Evolutionary conservation across 2,113 vertebrate species (phyloP).

Genomic region (Quiscalus mexicanus): DNA sequence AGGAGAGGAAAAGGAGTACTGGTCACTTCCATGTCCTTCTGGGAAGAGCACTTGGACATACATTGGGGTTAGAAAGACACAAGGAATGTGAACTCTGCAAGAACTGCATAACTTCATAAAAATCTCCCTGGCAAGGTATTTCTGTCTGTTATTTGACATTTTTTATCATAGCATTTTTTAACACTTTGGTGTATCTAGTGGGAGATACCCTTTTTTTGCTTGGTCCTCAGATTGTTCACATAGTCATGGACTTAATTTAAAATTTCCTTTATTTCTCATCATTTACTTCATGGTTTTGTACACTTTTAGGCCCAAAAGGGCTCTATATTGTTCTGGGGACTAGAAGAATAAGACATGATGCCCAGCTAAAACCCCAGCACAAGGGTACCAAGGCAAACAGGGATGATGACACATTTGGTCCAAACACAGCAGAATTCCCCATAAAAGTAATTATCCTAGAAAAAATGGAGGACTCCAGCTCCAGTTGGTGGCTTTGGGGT

Average conservation of each 20-base stretch:
- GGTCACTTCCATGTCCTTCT: background rate
- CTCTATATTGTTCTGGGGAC: fast-evolving
- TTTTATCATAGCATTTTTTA: background rate
- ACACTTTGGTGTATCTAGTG: background rate
- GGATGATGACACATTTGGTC: background rate
- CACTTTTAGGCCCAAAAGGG: background rate
- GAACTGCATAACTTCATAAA: background rate
- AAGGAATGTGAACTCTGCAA: background rate
- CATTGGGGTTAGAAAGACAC: fast-evolving
- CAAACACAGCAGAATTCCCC: background rate
- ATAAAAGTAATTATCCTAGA: background rate
- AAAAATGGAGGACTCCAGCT: background rate
- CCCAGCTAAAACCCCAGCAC: background rate
- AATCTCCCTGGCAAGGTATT: background rate
- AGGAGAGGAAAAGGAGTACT: background rate
- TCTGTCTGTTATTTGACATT: background rate
- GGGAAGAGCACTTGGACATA: fast-evolving
- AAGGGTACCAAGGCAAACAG: background rate
- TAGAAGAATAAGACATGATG: background rate
- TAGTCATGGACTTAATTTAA: background rate
- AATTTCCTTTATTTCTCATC: background rate
- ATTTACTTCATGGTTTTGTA: background rate
- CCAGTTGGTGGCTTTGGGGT: background rate
- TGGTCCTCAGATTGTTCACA: background rate
- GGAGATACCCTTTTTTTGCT: background rate